Percentiles rank a stretch among this genome's conserved stretches.
Evolutionary conservation across 2,113 vertebrate species (phyloP).

Genomic region (Piliocolobus tephrosceles): DNA sequence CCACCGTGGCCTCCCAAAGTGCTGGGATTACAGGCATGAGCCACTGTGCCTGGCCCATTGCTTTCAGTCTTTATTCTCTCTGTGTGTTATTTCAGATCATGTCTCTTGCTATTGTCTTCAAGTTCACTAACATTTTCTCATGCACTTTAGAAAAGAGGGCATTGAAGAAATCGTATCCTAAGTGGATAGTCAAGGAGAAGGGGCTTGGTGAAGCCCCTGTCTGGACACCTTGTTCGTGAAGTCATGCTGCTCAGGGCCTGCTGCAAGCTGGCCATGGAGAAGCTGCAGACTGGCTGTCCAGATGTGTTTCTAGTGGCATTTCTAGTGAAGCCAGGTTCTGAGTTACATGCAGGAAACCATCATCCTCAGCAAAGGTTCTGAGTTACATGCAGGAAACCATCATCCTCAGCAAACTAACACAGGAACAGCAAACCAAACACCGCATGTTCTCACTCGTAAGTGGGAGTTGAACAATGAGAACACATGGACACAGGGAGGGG

Average conservation of each 20-base stretch:
- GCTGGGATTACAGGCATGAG: too few relatives aligned
- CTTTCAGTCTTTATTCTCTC: not conserved
- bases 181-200: not conserved
- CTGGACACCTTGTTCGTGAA: accelerated
- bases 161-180: accelerated
- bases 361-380: not conserved
- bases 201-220: not conserved
- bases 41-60: too few relatives aligned
- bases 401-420: too few relatives aligned
- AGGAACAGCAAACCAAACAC: too few relatives aligned
- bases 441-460: too few relatives aligned
- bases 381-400: not conserved
- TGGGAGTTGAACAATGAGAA: too few relatives aligned
- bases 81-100: not conserved
- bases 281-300: accelerated
- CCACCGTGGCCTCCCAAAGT: too few relatives aligned
- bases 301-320: accelerated
- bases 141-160: too few relatives aligned
- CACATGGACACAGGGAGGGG: too few relatives aligned
- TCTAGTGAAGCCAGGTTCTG: not conserved
- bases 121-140: not conserved
- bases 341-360: not conserved
- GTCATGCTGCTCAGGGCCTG: accelerated
- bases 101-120: not conserved
- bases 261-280: too few relatives aligned